phyloP scores from a whole-genome alignment of 2,888 invertebrate species.

The Trilocha varians region DNA sequence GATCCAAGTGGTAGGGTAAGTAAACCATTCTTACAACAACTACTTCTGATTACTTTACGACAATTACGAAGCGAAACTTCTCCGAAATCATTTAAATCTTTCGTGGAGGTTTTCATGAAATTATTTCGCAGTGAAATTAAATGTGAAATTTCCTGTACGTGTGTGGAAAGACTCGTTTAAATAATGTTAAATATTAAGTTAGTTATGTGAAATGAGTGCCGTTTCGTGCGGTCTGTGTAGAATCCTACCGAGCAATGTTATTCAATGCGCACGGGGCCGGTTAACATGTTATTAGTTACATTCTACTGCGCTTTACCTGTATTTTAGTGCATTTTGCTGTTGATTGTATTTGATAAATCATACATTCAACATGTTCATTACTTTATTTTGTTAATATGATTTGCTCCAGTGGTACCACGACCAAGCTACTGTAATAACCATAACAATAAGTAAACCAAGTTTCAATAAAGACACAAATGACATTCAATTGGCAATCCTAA shows the following conservation, averaged over 20 bases:
- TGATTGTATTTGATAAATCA: not conserved
- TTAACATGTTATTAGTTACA: not conserved
- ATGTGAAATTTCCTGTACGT: slow-evolving; percentile 9
- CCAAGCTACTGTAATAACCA: not conserved
- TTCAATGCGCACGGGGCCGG: not conserved
- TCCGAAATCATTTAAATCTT: not conserved
- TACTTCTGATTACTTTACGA: not conserved
- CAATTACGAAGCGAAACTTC: not conserved
- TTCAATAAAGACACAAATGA: not conserved
- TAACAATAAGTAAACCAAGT: not conserved
- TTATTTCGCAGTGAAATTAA: slow-evolving; percentile 11
- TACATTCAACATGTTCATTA: not conserved
- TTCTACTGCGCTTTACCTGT: not conserved
- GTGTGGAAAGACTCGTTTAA: slow-evolving; percentile 7
- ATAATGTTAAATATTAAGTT: slow-evolving; percentile 12
- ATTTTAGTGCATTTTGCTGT: not conserved
- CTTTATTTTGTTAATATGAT: no score
- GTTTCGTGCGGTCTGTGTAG: not conserved
- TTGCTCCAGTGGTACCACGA: no score
- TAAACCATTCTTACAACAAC: no score
- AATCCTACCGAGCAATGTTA: not conserved
- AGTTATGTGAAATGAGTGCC: not conserved
- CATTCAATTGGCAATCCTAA: slow-evolving; percentile 9
- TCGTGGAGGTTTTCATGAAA: slow-evolving; percentile 6
- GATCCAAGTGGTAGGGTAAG: no score